Evolutionary conservation across 1,140 invertebrate species (phyloP).

Genomic region (Drosophila erecta): DNA sequence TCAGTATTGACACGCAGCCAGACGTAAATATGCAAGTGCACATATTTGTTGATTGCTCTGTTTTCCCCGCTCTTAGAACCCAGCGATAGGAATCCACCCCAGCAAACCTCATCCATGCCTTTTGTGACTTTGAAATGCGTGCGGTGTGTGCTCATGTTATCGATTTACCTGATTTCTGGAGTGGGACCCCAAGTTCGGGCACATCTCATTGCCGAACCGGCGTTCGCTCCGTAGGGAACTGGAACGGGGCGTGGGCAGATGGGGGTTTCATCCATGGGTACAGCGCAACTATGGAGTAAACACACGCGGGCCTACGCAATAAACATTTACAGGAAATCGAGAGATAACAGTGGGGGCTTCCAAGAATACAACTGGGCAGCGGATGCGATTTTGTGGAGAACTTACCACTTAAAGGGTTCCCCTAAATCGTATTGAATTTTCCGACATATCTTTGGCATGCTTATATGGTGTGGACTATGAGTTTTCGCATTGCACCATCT

Average conservation of each 20-base stretch:
- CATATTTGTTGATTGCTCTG: conserved; percentile 28
- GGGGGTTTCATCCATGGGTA: conserved; percentile 12
- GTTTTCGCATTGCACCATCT: conserved; percentile 3
- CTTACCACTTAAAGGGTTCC: not conserved
- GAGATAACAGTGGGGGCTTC: conserved; percentile 24
- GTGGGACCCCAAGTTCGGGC: not conserved
- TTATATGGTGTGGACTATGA: not conserved
- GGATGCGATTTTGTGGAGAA: conserved; percentile 8
- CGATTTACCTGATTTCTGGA: conserved; percentile 17
- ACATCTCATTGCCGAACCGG: conserved; percentile 5
- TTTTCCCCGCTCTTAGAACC: not conserved
- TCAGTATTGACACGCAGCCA: conserved; percentile 26
- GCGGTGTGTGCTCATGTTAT: conserved; percentile 29
- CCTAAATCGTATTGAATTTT: no score
- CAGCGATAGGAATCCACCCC: not conserved
- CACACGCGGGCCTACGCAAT: conserved; percentile 13
- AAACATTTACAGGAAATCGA: conserved; percentile 38
- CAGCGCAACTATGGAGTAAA: conserved; percentile 14
- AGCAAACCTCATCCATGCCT: not conserved
- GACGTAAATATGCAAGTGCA: conserved; percentile 30
- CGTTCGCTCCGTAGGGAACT: conserved; percentile 1
- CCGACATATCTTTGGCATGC: not conserved
- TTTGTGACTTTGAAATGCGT: conserved; percentile 32
- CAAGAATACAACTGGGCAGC: conserved; percentile 8
- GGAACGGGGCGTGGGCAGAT: not conserved